Percentiles rank a stretch among this genome's conserved stretches.
These are phyloP conservation scores for Scaptomyza graminum DNA, from an alignment of 1,140 invertebrate species.

Conservation along the genomic window DNA sequence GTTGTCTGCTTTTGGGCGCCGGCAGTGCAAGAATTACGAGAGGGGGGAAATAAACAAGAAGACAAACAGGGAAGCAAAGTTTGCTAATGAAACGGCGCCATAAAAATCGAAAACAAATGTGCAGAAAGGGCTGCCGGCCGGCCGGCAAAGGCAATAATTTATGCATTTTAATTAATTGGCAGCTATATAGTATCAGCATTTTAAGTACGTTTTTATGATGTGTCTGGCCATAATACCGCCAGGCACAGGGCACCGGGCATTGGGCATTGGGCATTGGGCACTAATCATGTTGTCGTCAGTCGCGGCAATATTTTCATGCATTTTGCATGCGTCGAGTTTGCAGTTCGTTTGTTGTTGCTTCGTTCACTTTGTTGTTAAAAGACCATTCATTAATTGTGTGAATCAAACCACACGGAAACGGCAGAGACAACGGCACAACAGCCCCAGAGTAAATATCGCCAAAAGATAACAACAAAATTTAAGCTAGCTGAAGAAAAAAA, in stretches of 20 bases:
- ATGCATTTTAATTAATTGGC: slow-evolving; percentile 76
- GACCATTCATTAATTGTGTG: slow-evolving; percentile 55
- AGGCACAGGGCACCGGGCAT: background rate
- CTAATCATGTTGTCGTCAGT: slow-evolving; percentile 67
- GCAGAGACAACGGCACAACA: background rate
- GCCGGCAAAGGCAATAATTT: slow-evolving; percentile 58
- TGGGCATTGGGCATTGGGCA: background rate
- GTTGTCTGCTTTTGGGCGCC: slow-evolving; percentile 33
- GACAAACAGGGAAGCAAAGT: slow-evolving; percentile 3
- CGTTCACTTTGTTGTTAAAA: slow-evolving; percentile 52
- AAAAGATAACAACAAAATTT: slow-evolving; percentile 37
- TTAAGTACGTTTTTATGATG: slow-evolving; percentile 51
- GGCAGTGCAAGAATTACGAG: background rate
- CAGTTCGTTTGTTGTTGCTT: slow-evolving; percentile 27
- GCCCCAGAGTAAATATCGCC: slow-evolving; percentile 32
- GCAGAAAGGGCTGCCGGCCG: slow-evolving; percentile 43
- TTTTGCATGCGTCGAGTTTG: slow-evolving; percentile 33
- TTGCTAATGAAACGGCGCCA: slow-evolving; percentile 66
- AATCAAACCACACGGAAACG: slow-evolving; percentile 28
- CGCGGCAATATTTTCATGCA: slow-evolving; percentile 3
- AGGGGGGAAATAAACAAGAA: background rate
- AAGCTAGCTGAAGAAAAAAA: slow-evolving; percentile 37
- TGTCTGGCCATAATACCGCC: background rate
- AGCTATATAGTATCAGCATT: slow-evolving; percentile 23
- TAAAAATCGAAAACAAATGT: slow-evolving; percentile 60